Conservation (phyloP, 2,888 invertebrate genomes). For the Ferrisia virgata region DNA sequence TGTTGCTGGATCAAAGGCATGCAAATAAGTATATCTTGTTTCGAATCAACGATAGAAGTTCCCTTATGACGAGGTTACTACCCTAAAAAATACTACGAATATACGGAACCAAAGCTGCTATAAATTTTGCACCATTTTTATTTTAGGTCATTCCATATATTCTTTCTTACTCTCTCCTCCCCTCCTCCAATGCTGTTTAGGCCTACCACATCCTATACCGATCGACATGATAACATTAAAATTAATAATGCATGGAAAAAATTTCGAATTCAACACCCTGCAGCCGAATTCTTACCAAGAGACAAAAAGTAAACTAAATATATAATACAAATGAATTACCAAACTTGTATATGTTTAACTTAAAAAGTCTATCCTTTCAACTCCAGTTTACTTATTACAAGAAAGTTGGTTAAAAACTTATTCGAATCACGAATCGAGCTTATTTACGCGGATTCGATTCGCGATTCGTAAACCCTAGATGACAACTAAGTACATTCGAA, state of each 20-base stretch:
- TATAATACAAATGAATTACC: background rate
- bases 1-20: background rate
- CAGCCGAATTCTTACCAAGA: no score
- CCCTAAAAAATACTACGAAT: background rate
- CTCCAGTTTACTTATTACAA: background rate
- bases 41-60: background rate
- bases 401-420: background rate
- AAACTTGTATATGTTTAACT: background rate
- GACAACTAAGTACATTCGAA: background rate
- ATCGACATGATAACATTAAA: no score
- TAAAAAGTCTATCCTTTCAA: background rate
- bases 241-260: no score
- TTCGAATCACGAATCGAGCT: background rate
- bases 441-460: background rate
- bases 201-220: no score
- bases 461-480: background rate
- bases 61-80: background rate
- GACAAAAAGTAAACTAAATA: no score
- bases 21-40: background rate
- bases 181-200: background rate
- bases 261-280: no score
- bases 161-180: background rate
- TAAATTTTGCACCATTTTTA: background rate
- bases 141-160: background rate
- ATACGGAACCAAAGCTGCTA: background rate